Evolutionary conservation across 1,140 invertebrate genomes (phyloP), one percentile per base, ranked within the genome.

Genomic region (Panagrolaimus sp.): DNA sequence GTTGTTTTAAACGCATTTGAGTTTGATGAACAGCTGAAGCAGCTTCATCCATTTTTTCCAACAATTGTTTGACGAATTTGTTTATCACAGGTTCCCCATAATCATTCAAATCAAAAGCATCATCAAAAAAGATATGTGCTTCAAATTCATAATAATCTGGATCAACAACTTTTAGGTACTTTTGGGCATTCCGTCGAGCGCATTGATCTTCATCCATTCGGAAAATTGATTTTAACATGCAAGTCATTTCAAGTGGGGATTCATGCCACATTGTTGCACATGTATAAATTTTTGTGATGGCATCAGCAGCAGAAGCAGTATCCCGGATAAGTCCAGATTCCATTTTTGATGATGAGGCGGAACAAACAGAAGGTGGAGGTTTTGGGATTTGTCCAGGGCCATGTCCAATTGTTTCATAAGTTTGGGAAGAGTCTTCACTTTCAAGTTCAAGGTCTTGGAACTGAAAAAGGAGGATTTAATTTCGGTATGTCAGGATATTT

Each of bases 251-350:
- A 73, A 93, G 85, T 68, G 90, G 89, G 28, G 91, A 26, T 85
- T 98, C 94, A 83, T 98, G 94, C 94, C 94, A 98, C 94, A 98
- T 96, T 71, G 94, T 97, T 58, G 91, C 91, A 83, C 94, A 96
- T 15, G 91, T 91, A 82, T 93, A 98, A 77, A 98, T 96, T 72
- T 92, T 88, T 0, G 94, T 96, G 55, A 95, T 94, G 68, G 90
- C 89, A 84, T 96, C 93, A 0, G 74, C 76, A 21, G 78, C 65
- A 55, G 74, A 76, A 7, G 79, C 74, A 44, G 46, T 68, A 21
- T 81, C 80, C 69, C 78, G 69, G 12, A 81, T 81, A 24, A 81
- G 58, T 44, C 79, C 79, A 63, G 68, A 52, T 32, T 79, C 77
- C 48, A 75, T 38, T 66, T 70, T 76, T 8, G 73, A 70, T 48